Conservation (phyloP, 2,888 invertebrate species). For the Lasioglossum zephyrum region DNA sequence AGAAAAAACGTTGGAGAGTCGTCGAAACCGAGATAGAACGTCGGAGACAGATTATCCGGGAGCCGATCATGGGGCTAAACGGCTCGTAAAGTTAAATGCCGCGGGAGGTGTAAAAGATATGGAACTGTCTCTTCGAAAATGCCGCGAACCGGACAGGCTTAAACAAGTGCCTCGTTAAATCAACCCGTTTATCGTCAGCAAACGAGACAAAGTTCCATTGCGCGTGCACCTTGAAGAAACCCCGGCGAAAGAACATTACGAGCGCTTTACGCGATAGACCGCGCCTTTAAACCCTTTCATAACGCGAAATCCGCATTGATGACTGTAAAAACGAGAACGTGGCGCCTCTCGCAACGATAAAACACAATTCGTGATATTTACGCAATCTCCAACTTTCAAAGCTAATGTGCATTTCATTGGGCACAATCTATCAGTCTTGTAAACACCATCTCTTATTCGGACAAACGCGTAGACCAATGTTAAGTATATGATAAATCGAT, state of each 20-base stretch:
- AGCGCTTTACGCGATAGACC: conserved; percentile 16
- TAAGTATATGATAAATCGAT: too few species aligned
- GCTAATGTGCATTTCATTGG: not conserved
- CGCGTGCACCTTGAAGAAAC: conserved; percentile 7
- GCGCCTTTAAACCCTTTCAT: not conserved
- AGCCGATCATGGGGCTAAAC: conserved; percentile 9
- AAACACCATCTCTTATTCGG: not conserved
- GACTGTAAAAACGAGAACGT: not conserved
- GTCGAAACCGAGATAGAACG: not conserved
- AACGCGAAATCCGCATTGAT: not conserved
- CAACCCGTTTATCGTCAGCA: conserved; percentile 20
- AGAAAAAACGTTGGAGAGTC: conserved; percentile 5
- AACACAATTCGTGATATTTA: not conserved
- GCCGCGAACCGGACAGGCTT: not conserved
- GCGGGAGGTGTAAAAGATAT: not conserved
- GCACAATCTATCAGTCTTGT: not conserved
- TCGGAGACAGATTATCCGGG: not conserved
- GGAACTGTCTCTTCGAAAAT: not conserved
- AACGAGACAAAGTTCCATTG: not conserved
- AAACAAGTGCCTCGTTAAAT: conserved; percentile 36
- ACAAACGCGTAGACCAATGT: not conserved
- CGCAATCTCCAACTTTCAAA: not conserved
- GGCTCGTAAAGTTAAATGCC: conserved; percentile 13
- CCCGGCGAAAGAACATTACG: conserved; percentile 12
- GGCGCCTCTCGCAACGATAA: not conserved